Conservation (phyloP, 2,888 invertebrate species). For the Zelleria hepariella region DNA sequence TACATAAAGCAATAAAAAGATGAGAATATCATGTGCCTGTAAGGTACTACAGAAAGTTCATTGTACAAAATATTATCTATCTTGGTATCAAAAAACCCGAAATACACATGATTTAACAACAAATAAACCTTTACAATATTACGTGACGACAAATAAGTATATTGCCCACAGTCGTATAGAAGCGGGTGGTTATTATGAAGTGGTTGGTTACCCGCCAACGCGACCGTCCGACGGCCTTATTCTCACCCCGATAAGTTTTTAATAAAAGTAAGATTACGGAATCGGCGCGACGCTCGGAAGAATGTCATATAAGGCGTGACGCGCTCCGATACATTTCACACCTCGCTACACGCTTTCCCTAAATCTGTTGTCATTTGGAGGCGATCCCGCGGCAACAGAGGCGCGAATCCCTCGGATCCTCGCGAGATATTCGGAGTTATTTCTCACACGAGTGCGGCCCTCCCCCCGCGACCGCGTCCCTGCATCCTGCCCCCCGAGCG, state of each 20-base stretch:
- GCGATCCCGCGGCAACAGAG: conserved; percentile 63
- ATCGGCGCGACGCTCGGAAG: conserved; percentile 54
- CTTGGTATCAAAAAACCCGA: neutral
- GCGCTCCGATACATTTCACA: conserved; percentile 68
- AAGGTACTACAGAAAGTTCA: too few species aligned
- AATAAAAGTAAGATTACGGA: conserved; percentile 61
- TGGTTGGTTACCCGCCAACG: conserved; percentile 14
- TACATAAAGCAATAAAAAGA: too few species aligned
- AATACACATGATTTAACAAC: neutral
- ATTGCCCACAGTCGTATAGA: neutral
- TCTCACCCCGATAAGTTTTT: conserved; percentile 44
- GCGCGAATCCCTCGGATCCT: conserved; percentile 58
- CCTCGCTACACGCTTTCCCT: conserved; percentile 66
- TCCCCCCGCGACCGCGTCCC: conserved; percentile 9
- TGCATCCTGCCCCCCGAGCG: neutral
- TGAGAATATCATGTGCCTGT: too few species aligned
- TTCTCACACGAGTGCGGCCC: conserved; percentile 50
- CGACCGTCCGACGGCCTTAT: neutral
- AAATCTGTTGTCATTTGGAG: conserved; percentile 68
- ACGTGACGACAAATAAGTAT: neutral
- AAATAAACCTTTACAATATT: neutral
- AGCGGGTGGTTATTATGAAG: conserved; percentile 17
- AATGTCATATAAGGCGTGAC: conserved; percentile 64
- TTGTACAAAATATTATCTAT: too few species aligned
- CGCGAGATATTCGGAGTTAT: conserved; percentile 61